phyloP scores from a whole-genome alignment of 2,888 invertebrate species.

The Drosophila suboccidentalis region DNA sequence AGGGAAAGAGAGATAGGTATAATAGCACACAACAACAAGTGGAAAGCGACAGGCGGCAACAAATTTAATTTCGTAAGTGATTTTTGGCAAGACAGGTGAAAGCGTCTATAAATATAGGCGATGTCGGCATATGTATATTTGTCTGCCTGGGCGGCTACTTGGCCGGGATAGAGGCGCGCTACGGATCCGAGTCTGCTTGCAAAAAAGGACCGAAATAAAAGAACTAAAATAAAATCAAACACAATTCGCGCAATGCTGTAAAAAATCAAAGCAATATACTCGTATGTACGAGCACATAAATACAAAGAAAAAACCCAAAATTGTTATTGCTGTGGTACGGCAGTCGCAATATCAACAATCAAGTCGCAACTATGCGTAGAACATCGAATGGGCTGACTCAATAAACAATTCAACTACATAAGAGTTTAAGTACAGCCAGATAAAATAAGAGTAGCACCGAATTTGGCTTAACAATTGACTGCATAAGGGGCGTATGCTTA shows the following conservation, averaged over 20 bases:
- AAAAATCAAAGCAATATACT: conserved; percentile 60
- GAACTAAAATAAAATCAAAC: conserved; percentile 42
- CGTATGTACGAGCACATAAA: too few species aligned
- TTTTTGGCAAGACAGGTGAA: conserved; percentile 73
- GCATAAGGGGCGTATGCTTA: conserved; percentile 35
- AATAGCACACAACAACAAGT: conserved; percentile 18
- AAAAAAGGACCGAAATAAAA: conserved; percentile 23
- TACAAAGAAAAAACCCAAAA: conserved; percentile 3
- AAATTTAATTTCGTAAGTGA: conserved; percentile 79
- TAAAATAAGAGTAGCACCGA: not conserved
- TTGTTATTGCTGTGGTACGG: conserved; percentile 22
- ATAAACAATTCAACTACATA: conserved; percentile 23
- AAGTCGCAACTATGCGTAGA: conserved; percentile 7
- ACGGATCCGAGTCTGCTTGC: conserved; percentile 4
- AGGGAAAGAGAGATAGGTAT: conserved; percentile 4
- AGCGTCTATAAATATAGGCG: conserved; percentile 73
- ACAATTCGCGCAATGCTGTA: conserved; percentile 39
- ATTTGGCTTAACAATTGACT: conserved; percentile 8
- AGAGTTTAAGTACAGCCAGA: conserved; percentile 4
- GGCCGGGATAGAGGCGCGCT: conserved; percentile 6
- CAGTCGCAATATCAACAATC: conserved; percentile 9
- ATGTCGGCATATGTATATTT: conserved; percentile 66
- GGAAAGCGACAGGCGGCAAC: conserved; percentile 42
- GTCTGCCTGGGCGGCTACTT: conserved; percentile 37
- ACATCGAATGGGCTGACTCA: conserved; percentile 48